phyloP scores from a whole-genome alignment of 1,140 invertebrate species.

The Neotoxoptera formosana region DNA sequence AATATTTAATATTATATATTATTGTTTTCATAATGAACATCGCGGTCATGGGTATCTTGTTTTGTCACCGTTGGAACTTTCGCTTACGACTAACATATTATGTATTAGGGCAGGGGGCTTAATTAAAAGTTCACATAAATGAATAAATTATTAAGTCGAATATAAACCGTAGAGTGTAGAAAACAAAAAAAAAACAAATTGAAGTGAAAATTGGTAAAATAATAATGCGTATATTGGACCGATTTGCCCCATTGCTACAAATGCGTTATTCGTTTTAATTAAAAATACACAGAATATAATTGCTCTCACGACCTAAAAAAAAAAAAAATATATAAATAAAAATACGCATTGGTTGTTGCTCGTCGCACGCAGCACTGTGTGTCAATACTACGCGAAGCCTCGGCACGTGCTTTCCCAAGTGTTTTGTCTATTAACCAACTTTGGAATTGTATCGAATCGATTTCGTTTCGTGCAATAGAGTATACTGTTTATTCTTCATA shows the following conservation, averaged over 20 bases:
- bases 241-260: not conserved
- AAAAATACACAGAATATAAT: constrained; percentile 37
- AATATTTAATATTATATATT: not conserved
- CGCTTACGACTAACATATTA: not conserved
- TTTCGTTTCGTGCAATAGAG: not conserved
- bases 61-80: not conserved
- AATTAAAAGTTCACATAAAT: constrained; percentile 16
- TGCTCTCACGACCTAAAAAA: not conserved
- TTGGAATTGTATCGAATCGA: not conserved
- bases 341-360: not conserved
- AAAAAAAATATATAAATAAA: constrained; percentile 24
- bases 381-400: not conserved
- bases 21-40: not conserved
- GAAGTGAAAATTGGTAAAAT: constrained; percentile 35
- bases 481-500: not conserved
- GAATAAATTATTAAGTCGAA: not conserved
- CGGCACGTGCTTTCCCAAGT: not conserved
- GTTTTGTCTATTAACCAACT: not conserved
- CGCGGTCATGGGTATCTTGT: not conserved
- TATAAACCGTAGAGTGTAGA: not conserved
- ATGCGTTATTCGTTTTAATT: constrained; percentile 44
- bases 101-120: not conserved
- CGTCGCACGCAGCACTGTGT: not conserved
- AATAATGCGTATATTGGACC: not conserved
- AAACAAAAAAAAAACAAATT: not conserved